Evolutionary conservation across 2,888 invertebrate species (phyloP), one percentile per base, ranked within the genome.

Genomic region (Psococerastis gibbosa): DNA sequence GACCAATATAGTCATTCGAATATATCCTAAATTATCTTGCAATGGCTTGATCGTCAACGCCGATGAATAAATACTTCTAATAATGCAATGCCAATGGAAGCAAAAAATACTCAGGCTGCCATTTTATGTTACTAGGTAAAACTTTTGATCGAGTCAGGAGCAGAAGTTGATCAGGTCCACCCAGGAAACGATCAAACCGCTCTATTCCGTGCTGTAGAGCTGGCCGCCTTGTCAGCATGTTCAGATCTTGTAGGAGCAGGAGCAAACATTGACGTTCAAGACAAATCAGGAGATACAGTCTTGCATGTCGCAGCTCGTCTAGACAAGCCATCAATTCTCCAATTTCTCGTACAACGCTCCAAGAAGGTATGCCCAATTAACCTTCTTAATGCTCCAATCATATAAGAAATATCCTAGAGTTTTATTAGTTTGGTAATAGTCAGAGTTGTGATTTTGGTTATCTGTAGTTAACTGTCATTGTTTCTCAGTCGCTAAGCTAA

Each of bases 191-290:
- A 53, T 54, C 45, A 43, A 18, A 60, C 63, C 18, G 53, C 60
- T n/a, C 49, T 65, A 44, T 60, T 59, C 42, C 59, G 60, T 45
- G 61, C 64, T 3, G 59, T 60, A n/a, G 54, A 53, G 41, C 50
- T 63, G 27, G 56, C 57, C 41, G 60, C 58, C 49, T 35, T 53
- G 13, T 47, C 52, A 35, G 56, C 61, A 5, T 55, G 58, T 5
- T 51, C 52, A 47, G 55, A 49, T 45, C 53, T 65, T 27, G 48
- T 65, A 41, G 52, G 57, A 35, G 56, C 55, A 16, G 60, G 60
- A 18, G 64, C 62, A 2, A 55, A 53, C 51, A 48, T 60, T 32
- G 47, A 46, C 16, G 52, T 50, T 18, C 52, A 52, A 38, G 53
- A 52, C 20, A 52, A 54, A 15, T 51, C 55, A 23, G 55, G 56